Base-by-base conservation (phyloP, 2,797 vertebrate genomes). In the Acanthornis magna region DNA sequence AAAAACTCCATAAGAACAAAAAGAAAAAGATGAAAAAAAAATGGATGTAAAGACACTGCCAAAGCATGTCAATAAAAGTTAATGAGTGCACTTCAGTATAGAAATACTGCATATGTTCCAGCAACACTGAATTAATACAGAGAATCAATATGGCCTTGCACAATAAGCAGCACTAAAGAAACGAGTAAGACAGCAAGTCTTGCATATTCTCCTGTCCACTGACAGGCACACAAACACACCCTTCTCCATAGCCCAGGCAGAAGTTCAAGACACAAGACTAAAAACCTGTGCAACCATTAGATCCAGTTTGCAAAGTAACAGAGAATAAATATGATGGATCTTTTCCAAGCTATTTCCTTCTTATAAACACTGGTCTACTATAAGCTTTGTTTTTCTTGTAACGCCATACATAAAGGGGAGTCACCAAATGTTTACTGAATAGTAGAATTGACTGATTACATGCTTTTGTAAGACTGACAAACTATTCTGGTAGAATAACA, bases 101-200 rank as follows among this genome's bases (percentile, higher is more conserved):
- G 89, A 96, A 96, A 96, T 88, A 95, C 92, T 51, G 57, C 68
- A 91, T 70, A 61, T 0, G 0, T 50, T 58, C 66, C 87, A 88
- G 89, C 45, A 88, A 92, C 91, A 72, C 67, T 72, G 90, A 91
- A 95, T 88, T 96, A 96, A 96, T 96, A 95, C 1, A 92, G 77
- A 93, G 95, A 95, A 97, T 96, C 97, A 96, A 53, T 96, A 92
- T 86, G 89, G 91, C 81, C 95, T 91, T 89, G 60, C 95, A 93
- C 84, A 95, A 62, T 10, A 89, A 93, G 91, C 82, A 96, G 58
- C 68, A 90, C 84, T 87, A 74, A 95, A 85, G 74, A 88, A 94
- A 95, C 88, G 20, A 95, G 29, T 79, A 93, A 95, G 83, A 36
- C 38, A 94, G 93, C 51, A 60, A 72, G 17, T 72, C 77, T 57